These are phyloP conservation scores for Onthophagus sagittarius DNA, from an alignment of 2,888 invertebrate species.

Conservation along the genomic window DNA sequence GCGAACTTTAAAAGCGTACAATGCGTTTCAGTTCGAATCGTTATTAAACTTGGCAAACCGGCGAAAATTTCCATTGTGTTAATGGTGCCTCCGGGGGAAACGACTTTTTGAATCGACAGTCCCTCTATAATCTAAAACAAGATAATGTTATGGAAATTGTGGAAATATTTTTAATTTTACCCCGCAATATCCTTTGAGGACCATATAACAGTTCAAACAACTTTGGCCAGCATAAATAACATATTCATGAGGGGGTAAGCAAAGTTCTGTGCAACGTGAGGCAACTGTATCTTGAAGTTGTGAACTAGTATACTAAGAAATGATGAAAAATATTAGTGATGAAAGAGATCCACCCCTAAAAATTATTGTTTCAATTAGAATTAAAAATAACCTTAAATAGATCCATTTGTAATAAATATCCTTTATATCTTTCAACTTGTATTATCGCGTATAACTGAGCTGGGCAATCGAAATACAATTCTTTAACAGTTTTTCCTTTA, in stretches of 20 bases:
- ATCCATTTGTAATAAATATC: not conserved
- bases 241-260: slow-evolving; percentile 15
- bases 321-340: too few relatives aligned
- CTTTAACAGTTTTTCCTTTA: not conserved
- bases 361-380: not conserved
- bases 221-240: slow-evolving; percentile 16
- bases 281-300: slow-evolving; percentile 16
- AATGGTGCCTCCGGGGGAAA: slow-evolving; percentile 13
- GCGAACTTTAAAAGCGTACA: slow-evolving; percentile 6
- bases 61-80: slow-evolving; percentile 15
- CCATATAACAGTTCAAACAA: slow-evolving; percentile 15
- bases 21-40: slow-evolving; percentile 16
- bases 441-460: slow-evolving; percentile 10
- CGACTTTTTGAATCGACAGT: not conserved
- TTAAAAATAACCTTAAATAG: slow-evolving; percentile 15
- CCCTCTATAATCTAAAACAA: slow-evolving; percentile 17
- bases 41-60: slow-evolving; percentile 12
- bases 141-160: not conserved
- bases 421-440: slow-evolving; percentile 14
- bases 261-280: slow-evolving; percentile 13
- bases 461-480: slow-evolving; percentile 19
- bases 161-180: slow-evolving; percentile 12
- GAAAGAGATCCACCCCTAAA: too few relatives aligned
- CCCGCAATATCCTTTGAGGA: slow-evolving; percentile 17
- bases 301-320: slow-evolving; percentile 3